Conservation (phyloP, 2,797 vertebrate genomes). For the Pangasius sanitwongsei region DNA sequence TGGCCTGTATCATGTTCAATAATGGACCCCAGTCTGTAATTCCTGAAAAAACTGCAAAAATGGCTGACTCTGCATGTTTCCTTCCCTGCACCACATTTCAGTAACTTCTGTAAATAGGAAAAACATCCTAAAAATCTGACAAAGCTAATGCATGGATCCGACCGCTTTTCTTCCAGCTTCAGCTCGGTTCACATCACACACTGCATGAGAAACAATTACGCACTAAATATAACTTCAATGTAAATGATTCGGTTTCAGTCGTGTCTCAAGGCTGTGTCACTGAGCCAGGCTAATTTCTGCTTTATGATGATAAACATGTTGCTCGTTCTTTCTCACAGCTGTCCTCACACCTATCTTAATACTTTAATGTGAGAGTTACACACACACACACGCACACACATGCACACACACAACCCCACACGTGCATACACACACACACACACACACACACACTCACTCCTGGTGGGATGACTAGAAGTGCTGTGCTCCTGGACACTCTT, state of each 20-base stretch:
- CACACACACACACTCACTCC: background rate
- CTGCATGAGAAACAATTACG: background rate
- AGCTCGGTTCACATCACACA: background rate
- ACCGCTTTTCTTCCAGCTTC: background rate
- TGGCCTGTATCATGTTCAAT: slow-evolving; percentile 22
- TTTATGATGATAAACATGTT: slow-evolving; percentile 33
- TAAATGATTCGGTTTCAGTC: slow-evolving; percentile 18
- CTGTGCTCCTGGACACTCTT: background rate
- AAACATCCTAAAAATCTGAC: slow-evolving; percentile 12
- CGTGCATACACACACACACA: background rate
- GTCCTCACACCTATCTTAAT: slow-evolving; percentile 19
- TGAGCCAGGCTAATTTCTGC: slow-evolving; percentile 32
- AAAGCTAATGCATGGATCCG: background rate
- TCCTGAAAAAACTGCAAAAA: slow-evolving; percentile 24
- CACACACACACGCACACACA: background rate
- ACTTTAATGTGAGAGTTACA: background rate
- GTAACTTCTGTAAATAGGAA: slow-evolving; percentile 6
- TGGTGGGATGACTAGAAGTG: background rate
- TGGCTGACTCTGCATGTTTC: slow-evolving; percentile 19
- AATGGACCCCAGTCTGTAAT: slow-evolving; percentile 22
- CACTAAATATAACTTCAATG: slow-evolving; percentile 33
- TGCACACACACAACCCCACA: background rate
- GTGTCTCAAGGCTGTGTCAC: slow-evolving; percentile 9
- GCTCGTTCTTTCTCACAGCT: slow-evolving; percentile 35
- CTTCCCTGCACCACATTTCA: slow-evolving; percentile 7